Evolutionary conservation across 2,797 vertebrate species (phyloP).

Genomic region (Valencia hispanica): DNA sequence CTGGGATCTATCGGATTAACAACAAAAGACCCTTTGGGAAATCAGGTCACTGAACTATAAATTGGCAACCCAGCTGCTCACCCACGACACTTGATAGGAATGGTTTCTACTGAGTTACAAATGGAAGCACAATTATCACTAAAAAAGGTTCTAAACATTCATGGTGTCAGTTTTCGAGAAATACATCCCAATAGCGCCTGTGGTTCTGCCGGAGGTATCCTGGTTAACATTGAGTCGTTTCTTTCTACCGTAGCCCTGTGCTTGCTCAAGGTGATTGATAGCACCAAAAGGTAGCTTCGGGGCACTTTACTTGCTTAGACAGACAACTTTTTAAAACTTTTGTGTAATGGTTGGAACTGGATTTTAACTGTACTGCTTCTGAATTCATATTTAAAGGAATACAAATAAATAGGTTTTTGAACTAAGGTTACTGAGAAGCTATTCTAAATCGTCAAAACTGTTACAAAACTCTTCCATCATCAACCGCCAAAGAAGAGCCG

Average conservation of each 20-base stretch:
- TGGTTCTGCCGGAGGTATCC: not conserved
- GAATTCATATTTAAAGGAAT: not conserved
- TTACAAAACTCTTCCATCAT: no score
- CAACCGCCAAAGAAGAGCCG: no score
- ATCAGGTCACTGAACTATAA: conserved; percentile 74
- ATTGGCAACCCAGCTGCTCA: conserved; percentile 53
- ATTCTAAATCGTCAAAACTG: no score
- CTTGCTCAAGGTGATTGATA: not conserved
- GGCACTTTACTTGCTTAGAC: not conserved
- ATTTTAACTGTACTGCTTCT: not conserved
- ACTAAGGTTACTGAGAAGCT: no score
- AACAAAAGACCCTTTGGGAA: conserved; percentile 71
- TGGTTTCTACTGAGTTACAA: conserved; percentile 48
- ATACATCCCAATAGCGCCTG: not conserved
- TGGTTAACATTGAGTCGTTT: not conserved
- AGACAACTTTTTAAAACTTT: no score
- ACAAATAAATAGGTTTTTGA: no score
- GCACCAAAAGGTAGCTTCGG: not conserved
- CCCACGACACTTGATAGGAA: conserved; percentile 28
- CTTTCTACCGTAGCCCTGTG: not conserved
- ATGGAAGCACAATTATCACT: not conserved
- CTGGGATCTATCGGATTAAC: conserved; percentile 74
- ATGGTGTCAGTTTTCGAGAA: not conserved
- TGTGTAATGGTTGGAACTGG: not conserved
- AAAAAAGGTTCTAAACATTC: not conserved